These are phyloP conservation scores for Dendrocincla tyrannina DNA, from an alignment of 2,797 vertebrate genomes.

Conservation along the genomic window DNA sequence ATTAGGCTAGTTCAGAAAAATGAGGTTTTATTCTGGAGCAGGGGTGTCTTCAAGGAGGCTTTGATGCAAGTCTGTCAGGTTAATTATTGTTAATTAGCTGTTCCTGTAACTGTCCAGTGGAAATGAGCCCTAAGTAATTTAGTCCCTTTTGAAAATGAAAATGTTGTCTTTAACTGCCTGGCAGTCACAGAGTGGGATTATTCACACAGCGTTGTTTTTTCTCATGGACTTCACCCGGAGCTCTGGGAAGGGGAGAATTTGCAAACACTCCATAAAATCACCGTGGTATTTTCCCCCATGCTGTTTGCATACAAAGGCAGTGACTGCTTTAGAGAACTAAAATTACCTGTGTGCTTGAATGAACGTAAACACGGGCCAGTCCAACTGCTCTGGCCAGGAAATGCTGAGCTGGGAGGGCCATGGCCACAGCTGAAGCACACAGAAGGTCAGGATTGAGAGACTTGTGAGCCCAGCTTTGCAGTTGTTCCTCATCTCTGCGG, in stretches of 20 bases:
- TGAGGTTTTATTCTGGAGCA: background rate
- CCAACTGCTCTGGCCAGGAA: background rate
- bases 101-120: background rate
- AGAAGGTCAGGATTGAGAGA: background rate
- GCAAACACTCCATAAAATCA: background rate
- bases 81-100: slow-evolving; percentile 23
- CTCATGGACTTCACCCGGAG: background rate
- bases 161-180: background rate
- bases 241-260: background rate
- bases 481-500: background rate
- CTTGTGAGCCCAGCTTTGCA: background rate
- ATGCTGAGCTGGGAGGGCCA: accelerated
- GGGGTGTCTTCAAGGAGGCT: background rate
- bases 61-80: background rate
- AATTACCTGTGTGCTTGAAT: background rate
- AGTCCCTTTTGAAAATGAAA: background rate
- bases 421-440: accelerated
- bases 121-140: background rate
- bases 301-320: background rate
- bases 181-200: background rate
- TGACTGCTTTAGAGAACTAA: background rate
- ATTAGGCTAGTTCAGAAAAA: slow-evolving; percentile 5
- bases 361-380: accelerated
- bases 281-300: background rate
- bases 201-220: background rate